Base-by-base conservation (phyloP, 2,888 invertebrate genomes). In the Rotaria sp. region DNA sequence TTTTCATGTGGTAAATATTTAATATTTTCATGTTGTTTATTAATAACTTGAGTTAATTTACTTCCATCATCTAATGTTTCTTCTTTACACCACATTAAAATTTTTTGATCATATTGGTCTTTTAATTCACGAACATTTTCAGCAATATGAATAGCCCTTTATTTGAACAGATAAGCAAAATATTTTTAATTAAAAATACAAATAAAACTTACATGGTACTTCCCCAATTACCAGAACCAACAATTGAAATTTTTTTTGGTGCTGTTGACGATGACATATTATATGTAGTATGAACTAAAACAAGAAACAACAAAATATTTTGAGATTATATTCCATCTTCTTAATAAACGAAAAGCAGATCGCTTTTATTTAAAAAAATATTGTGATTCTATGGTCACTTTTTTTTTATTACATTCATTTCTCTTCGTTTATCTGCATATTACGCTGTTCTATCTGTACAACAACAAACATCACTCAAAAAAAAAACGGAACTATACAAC, bases 11-110 rank as follows among this genome's bases (percentile, higher is more conserved):
- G 97, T 88, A 99, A 93, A 92, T 99, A 99, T 93, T 99, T 99
- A 10, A 97, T 94, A 93, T 99, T 99, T 92, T 97, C 98, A 91
- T 99, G 97, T 18, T 95, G 94, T 90, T 95, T 94, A 92, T 99
- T 99, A 90, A 99, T 99, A 88, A 97, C 97, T 92, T 99, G 98
- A 85, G 97, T 97, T 88, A 99, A 92, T 91, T 98, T 99, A 26
- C 96, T 96, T 88, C 97, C 94, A 88, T 92, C 89, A 4, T 67
- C 67, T 91, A 95, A 93, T 92, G 97, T 97, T 92, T 98, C 97
- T 41, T 80, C 80, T 80, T 80, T 80, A 80, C 80, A 80, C 80
- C 80, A 80, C 80, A 80, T 80, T 26, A 45, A 26, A 45, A 80
- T 80, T 45, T 41, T 38, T n/a, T 45, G 24, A 4, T 80, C 41